phyloP scores from a whole-genome alignment of 2,888 invertebrate genomes.

The Lobophora halterata region DNA sequence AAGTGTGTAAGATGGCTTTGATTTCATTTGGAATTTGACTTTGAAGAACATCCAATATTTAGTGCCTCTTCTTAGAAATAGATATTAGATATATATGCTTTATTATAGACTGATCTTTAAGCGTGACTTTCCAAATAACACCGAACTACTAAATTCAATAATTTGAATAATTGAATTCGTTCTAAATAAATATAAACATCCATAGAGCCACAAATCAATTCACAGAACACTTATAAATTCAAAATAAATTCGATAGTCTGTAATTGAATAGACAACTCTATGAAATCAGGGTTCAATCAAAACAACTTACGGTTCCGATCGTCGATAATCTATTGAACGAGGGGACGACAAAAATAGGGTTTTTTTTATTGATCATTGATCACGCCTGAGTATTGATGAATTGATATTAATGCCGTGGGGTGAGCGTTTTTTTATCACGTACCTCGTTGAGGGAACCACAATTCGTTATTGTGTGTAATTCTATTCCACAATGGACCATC shows the following conservation, averaged over 20 bases:
- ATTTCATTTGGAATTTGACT: slow-evolving; percentile 30
- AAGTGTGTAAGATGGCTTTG: slow-evolving; percentile 30
- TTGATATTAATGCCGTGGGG: slow-evolving; percentile 75
- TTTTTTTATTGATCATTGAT: slow-evolving; percentile 69
- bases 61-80: too few relatives aligned
- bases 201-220: slow-evolving; percentile 40
- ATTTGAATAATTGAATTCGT: slow-evolving; percentile 17
- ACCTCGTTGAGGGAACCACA: slow-evolving; percentile 68
- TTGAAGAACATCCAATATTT: slow-evolving; percentile 11
- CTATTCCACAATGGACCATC: slow-evolving; percentile 49
- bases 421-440: slow-evolving; percentile 65
- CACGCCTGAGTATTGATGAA: slow-evolving; percentile 79
- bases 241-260: slow-evolving; percentile 46
- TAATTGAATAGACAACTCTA: slow-evolving; percentile 65
- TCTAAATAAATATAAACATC: slow-evolving; percentile 37
- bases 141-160: too few relatives aligned
- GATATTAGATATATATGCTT: too few relatives aligned
- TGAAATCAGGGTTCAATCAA: slow-evolving; percentile 49
- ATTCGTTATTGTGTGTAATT: slow-evolving; percentile 71
- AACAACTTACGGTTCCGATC: slow-evolving; percentile 41
- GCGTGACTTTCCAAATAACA: too few relatives aligned
- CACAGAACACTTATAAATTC: slow-evolving; percentile 39
- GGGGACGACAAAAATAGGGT: slow-evolving; percentile 56
- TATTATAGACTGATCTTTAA: too few relatives aligned
- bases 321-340: slow-evolving; percentile 57